Base-by-base conservation (phyloP, 2,113 vertebrate species). In the Colius striatus region DNA sequence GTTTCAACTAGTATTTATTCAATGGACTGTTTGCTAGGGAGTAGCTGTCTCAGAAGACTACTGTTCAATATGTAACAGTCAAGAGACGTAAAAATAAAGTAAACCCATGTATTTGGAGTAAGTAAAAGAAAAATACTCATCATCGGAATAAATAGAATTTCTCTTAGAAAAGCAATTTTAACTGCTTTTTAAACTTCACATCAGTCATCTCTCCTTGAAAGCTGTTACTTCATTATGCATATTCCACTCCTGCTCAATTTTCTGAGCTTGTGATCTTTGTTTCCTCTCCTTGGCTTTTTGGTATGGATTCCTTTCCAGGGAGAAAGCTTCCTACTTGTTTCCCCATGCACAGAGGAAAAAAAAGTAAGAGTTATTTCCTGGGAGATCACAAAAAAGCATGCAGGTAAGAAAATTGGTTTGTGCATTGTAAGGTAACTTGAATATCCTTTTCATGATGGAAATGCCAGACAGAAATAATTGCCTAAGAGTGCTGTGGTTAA, bases 391-490 rank as follows among this genome's bases (percentile, higher is more conserved):
- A 51, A 51, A 47, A 62, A 55, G n/a, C 36, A 45, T 41, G 53
- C 25, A 74, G 61, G 54, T 80, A 77, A 87, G 17, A 68, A 48
- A 36, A 48, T 21, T 20, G 38, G 20, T 75, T 83, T 85, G 47
- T 89, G 54, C 51, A 34, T 43, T 91, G 90, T 55, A 83, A 66
- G 29, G 30, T 26, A 81, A 88, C 61, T 90, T 76, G 66, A 58
- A 82, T 60, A 68, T 66, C 43, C 60, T 93, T 81, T 86, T 50
- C 61, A 14, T 60, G 88, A 83, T 76, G 90, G 53, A 94, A 92
- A 73, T 63, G 30, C n/a, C 74, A 81, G 92, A 77, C 83, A 94
- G 67, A 88, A 93, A 73, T 71, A 83, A 83, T 84, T 92, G 87
- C 76, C 66, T 61, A 53, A 61, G 27, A 41, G 73, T 27, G 72